A percentile compares a stretch with the other conserved stretches of the same genome.
phyloP scores from a whole-genome alignment of 1,140 invertebrate species.

The Maniola jurtina region DNA sequence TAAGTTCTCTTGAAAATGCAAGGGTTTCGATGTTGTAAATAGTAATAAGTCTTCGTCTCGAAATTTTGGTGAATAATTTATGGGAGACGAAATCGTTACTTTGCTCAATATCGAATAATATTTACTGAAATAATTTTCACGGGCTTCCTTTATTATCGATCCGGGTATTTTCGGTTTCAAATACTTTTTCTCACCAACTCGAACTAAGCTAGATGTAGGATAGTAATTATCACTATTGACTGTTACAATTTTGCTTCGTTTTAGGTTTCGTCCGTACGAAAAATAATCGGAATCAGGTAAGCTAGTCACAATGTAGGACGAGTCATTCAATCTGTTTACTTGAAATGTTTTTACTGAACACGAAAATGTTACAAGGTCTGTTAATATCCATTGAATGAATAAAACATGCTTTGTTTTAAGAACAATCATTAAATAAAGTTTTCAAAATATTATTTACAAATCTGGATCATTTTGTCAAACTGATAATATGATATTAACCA shows the following conservation, averaged over 20 bases:
- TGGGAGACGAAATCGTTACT: constrained; percentile 2
- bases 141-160: constrained; percentile 47
- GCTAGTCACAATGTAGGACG: constrained; percentile 55
- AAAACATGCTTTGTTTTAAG: constrained; percentile 41
- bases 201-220: constrained; percentile 29
- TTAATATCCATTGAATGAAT: constrained; percentile 40
- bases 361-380: constrained; percentile 36
- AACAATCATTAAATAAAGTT: constrained; percentile 44
- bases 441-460: constrained; percentile 17
- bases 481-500: not conserved
- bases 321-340: constrained; percentile 58
- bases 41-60: not conserved
- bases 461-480: constrained; percentile 2
- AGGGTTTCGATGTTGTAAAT: not conserved
- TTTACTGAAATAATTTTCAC: constrained; percentile 57
- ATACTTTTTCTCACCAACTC: constrained; percentile 38
- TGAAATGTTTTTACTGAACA: constrained; percentile 53
- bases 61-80: not conserved
- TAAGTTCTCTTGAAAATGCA: constrained; percentile 38
- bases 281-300: constrained; percentile 43
- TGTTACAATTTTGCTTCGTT: constrained; percentile 28
- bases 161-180: constrained; percentile 39
- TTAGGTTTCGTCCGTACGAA: constrained; percentile 19
- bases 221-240: constrained; percentile 39
- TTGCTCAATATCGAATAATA: constrained; percentile 34